phyloP scores from a whole-genome alignment of 2,888 invertebrate species.

The Chloroclysta siterata region DNA sequence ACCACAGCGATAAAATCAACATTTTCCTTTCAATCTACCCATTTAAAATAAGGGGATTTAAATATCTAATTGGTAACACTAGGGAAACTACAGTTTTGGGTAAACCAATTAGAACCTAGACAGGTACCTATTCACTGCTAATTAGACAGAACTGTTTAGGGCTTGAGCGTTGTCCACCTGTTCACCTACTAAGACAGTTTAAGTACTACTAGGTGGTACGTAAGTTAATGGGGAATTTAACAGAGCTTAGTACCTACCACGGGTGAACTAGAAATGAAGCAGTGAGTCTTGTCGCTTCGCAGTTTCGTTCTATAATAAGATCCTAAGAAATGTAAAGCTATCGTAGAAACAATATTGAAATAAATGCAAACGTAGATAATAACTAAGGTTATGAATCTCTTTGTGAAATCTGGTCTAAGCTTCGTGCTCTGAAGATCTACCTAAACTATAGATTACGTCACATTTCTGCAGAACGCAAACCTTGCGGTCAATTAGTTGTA shows the following conservation, averaged over 20 bases:
- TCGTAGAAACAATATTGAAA: neutral
- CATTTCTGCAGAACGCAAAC: slow-evolving; percentile 72
- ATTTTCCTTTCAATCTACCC: neutral
- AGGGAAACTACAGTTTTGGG: neutral
- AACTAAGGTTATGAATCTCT: neutral
- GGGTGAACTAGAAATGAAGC: neutral
- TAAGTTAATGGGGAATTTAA: slow-evolving; percentile 7
- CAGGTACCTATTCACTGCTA: slow-evolving; percentile 14
- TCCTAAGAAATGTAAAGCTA: neutral
- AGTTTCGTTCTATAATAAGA: no score
- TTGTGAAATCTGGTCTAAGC: neutral
- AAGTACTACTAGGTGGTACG: slow-evolving; percentile 1
- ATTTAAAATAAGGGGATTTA: neutral
- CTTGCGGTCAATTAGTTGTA: slow-evolving; percentile 81
- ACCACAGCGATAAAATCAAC: neutral
- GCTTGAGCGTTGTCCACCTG: slow-evolving; percentile 24
- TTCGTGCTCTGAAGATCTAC: slow-evolving; percentile 19
- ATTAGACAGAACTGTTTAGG: slow-evolving; percentile 30
- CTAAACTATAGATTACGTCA: slow-evolving; percentile 55
- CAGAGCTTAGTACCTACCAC: slow-evolving; percentile 1
- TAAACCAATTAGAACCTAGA: slow-evolving; percentile 26
- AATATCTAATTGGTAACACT: neutral
- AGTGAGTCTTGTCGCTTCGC: neutral
- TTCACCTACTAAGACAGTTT: slow-evolving; percentile 13
- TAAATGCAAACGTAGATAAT: neutral